Percentiles rank a stretch among this genome's conserved stretches.
phyloP scores from a whole-genome alignment of 2,888 invertebrate species.

The Heterodera filipjevi region DNA sequence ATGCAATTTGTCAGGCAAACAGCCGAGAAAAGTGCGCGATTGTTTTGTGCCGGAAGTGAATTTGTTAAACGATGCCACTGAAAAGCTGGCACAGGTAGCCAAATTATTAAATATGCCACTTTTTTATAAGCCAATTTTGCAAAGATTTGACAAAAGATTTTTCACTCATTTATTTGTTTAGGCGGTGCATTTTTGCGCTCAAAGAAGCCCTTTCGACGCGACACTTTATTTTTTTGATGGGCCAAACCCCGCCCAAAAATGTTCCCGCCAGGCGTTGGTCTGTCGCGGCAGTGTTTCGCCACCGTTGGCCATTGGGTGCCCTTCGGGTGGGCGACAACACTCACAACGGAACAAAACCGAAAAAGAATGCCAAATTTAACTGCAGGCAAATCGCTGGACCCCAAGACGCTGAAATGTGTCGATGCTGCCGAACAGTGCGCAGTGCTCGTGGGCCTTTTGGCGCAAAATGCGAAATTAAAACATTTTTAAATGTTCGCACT shows the following conservation, averaged over 20 bases:
- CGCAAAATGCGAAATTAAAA: not conserved
- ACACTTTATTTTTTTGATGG: constrained; percentile 30
- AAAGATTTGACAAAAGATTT: no score
- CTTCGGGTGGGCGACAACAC: constrained; percentile 14
- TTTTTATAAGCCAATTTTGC: no score
- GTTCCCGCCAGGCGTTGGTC: constrained; percentile 31
- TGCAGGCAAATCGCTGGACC: constrained; percentile 19
- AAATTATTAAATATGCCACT: not conserved
- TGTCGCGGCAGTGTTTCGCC: constrained; percentile 16
- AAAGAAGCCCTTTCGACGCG: constrained; percentile 26
- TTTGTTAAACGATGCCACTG: constrained; percentile 36
- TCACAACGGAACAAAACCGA: not conserved
- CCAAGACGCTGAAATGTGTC: constrained; percentile 15
- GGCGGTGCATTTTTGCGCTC: constrained; percentile 29
- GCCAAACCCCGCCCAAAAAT: constrained; percentile 9
- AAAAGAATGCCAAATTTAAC: constrained; percentile 3
- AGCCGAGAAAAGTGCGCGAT: constrained; percentile 17
- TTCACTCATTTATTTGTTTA: not conserved
- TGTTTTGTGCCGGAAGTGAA: constrained; percentile 31
- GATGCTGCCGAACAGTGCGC: constrained; percentile 23
- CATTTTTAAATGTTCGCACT: not conserved
- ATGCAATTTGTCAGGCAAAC: constrained; percentile 22
- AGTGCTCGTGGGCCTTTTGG: not conserved
- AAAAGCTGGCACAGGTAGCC: constrained; percentile 36
- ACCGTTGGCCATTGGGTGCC: constrained; percentile 31